A percentile compares a stretch with the other conserved stretches of the same genome.
These are phyloP conservation scores for Potamarius usumacintae DNA, from an alignment of 2,113 vertebrate species.

Conservation along the genomic window DNA sequence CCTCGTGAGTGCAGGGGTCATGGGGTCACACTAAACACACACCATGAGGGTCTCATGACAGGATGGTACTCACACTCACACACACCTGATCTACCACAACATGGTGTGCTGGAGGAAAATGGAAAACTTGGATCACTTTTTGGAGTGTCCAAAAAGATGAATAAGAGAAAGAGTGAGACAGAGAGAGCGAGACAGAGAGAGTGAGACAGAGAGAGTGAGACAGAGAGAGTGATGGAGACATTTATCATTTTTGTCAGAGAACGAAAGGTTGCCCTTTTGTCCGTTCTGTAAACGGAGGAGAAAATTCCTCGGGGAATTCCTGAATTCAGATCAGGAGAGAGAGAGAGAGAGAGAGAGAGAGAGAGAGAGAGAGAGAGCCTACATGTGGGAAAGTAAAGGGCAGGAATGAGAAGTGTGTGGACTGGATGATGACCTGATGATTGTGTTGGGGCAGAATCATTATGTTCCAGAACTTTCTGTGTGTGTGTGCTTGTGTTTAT, in stretches of 20 bases:
- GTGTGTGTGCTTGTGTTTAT: not conserved
- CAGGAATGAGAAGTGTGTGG: constrained; percentile 1
- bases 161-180: not conserved
- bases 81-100: not conserved
- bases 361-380: not conserved
- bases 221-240: constrained; percentile 30
- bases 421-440: constrained; percentile 14
- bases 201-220: constrained; percentile 45
- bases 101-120: not conserved
- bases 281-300: constrained; percentile 12
- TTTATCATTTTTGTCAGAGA: constrained; percentile 49
- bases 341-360: not conserved
- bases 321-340: constrained; percentile 24
- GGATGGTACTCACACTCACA: not conserved
- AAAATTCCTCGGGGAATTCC: constrained; percentile 46
- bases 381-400: constrained; percentile 28
- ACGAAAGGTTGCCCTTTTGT: constrained; percentile 58
- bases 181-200: not conserved
- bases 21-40: constrained; percentile 38
- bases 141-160: not conserved
- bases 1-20: constrained; percentile 54
- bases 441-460: not conserved
- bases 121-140: too few relatives aligned
- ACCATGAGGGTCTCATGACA: constrained; percentile 45
- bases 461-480: not conserved